A percentile compares a stretch with the other conserved stretches of the same genome.
phyloP scores from a whole-genome alignment of 2,113 vertebrate species.

The Narcine bancroftii region DNA sequence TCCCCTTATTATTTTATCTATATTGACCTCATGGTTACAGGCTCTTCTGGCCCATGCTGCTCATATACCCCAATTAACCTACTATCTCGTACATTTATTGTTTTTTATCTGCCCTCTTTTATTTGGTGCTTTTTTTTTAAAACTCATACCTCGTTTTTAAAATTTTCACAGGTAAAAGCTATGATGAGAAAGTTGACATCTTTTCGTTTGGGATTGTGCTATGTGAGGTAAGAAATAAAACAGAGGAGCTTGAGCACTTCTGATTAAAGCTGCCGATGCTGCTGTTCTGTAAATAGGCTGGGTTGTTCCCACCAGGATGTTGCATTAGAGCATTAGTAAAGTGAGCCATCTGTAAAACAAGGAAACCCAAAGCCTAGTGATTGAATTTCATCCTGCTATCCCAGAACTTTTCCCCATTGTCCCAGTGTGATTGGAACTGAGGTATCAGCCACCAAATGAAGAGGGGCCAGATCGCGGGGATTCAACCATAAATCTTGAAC shows the following conservation, averaged over 20 bases:
- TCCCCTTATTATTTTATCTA: no score
- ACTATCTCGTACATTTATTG: no score
- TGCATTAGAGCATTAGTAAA: not conserved
- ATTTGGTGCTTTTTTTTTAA: not conserved
- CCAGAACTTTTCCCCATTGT: no score
- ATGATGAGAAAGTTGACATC: conserved; percentile 92
- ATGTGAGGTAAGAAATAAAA: conserved; percentile 71
- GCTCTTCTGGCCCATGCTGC: no score
- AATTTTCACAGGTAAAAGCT: conserved; percentile 71
- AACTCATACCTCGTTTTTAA: not conserved
- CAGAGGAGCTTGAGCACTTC: not conserved
- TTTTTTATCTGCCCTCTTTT: not conserved
- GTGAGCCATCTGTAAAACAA: no score
- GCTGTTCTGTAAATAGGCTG: not conserved
- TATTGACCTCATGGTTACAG: no score
- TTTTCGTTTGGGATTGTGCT: conserved; percentile 97
- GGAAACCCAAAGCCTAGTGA: no score
- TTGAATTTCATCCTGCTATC: no score
- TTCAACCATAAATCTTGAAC: not conserved
- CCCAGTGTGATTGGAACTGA: no score
- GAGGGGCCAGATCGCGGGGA: not conserved
- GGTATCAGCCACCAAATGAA: not conserved
- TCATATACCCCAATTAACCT: no score
- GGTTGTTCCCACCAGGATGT: not conserved
- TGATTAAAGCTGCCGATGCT: not conserved